Base-by-base conservation (phyloP, 2,888 invertebrate genomes). In the Theretra japonica region DNA sequence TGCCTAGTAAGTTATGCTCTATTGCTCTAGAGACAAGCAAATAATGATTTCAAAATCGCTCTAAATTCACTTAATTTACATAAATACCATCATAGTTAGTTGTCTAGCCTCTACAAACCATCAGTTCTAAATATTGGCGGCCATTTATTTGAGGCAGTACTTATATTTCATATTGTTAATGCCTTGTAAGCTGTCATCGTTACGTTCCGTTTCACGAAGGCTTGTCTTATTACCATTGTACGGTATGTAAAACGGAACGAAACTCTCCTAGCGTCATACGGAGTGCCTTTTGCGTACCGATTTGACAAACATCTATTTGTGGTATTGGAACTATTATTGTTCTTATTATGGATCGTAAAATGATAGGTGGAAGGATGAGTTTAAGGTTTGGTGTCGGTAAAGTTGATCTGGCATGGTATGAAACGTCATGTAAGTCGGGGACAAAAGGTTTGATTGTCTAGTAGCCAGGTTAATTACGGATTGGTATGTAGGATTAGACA, bases 181-280 rank as follows among this genome's bases (percentile, higher is more conserved):
- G 82, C 83, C 80, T 81, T 89, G 90, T 89, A 86, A 81, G 75
- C 85, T 90, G 90, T 91, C 91, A 90, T 88, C 85, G 82, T 80
- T 78, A 82, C 83, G 87, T 88, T 88, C 83, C 84, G 75, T 88
- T 89, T 83, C 82, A 85, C 86, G 83, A 83, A 75, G 75, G 79
- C 87, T 88, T 90, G 90, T 88, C 89, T 86, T 88, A 90, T 90
- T 90, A 90, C 88, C 88, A 90, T 90, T 90, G 91, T 90, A 81
- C 82, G 81, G 82, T 85, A 86, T 83, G 79, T 76, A 77, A 80
- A 82, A 84, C 82, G 80, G 85, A 87, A 86, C 83, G 83, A 84
- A 85, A 84, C 83, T 84, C 84, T 86, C 84, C 77, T 83, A 85
- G 89, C 88, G 89, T 90, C 90, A 90, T 90, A 86, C 86, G 86